Percentiles rank a stretch among this genome's conserved stretches.
phyloP scores from a whole-genome alignment of 2,113 vertebrate species.

The Tetrao urogallus region DNA sequence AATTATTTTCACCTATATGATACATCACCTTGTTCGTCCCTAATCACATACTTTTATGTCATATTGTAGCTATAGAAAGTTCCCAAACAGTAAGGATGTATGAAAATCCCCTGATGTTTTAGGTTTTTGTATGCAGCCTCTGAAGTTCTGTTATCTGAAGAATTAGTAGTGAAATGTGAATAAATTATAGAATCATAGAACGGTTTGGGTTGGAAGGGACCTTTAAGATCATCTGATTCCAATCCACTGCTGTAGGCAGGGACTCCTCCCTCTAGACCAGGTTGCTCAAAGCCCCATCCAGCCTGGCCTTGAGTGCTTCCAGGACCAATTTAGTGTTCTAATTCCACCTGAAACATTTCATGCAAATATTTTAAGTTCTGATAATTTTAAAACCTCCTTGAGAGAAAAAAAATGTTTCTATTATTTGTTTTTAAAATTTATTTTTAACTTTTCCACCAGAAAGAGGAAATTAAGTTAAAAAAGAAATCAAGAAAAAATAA shows the following conservation, averaged over 20 bases:
- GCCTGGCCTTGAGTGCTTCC: no score
- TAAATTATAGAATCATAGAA: no score
- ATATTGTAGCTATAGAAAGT: neutral
- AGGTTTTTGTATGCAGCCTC: neutral
- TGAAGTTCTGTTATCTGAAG: constrained; percentile 8
- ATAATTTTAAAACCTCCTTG: neutral
- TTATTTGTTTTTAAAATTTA: neutral
- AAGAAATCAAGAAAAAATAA: neutral
- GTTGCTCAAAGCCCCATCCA: no score
- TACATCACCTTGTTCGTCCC: neutral
- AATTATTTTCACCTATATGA: neutral
- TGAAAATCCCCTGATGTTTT: neutral
- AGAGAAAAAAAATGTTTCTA: neutral
- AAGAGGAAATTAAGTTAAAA: neutral
- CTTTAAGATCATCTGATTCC: no score
- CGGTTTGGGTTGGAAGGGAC: no score
- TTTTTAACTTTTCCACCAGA: neutral
- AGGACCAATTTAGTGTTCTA: neutral
- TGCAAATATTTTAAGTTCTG: neutral
- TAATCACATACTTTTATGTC: neutral
- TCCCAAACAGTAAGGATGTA: neutral
- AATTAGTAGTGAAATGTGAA: neutral
- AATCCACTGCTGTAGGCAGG: no score
- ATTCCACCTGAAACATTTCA: neutral
- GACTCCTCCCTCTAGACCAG: no score